phyloP scores from a whole-genome alignment of 2,113 vertebrate species.

The Lagopus muta region DNA sequence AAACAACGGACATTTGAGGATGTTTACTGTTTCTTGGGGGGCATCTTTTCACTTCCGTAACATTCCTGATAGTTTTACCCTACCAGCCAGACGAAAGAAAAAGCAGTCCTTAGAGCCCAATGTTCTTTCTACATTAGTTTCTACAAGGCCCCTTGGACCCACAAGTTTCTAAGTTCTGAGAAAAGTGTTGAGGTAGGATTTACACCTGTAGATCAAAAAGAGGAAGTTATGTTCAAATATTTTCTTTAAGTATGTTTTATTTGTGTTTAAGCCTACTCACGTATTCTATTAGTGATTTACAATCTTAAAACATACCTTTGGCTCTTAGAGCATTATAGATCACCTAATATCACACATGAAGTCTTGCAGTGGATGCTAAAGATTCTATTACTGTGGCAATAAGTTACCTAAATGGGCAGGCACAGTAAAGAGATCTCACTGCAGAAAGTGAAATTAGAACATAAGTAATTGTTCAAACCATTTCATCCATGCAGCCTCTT shows the following conservation, averaged over 20 bases:
- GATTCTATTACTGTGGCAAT: not conserved
- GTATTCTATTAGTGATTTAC: constrained; percentile 31
- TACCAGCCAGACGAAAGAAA: constrained; percentile 3
- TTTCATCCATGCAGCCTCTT: not conserved
- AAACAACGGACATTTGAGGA: not conserved
- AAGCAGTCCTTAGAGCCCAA: constrained; percentile 36
- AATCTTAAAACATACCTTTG: not conserved
- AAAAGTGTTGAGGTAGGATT: constrained; percentile 33
- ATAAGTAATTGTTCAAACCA: not conserved
- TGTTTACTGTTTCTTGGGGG: not conserved
- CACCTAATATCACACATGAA: not conserved
- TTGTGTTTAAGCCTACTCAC: constrained; percentile 37
- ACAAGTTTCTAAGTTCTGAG: constrained; percentile 29
- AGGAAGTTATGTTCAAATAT: constrained; percentile 35
- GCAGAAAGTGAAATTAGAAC: not conserved
- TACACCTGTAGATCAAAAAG: constrained; percentile 54
- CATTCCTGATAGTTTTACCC: not conserved
- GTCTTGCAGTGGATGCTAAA: not conserved
- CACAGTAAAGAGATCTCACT: not conserved
- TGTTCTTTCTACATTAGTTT: constrained; percentile 22
- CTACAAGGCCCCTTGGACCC: constrained; percentile 48
- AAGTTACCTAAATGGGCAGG: not conserved
- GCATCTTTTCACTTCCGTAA: not conserved
- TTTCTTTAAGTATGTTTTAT: constrained; percentile 24
- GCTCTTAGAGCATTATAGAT: not conserved